Evolutionary conservation across 2,113 vertebrate genomes (phyloP).

Genomic region (Prunella himalayana): DNA sequence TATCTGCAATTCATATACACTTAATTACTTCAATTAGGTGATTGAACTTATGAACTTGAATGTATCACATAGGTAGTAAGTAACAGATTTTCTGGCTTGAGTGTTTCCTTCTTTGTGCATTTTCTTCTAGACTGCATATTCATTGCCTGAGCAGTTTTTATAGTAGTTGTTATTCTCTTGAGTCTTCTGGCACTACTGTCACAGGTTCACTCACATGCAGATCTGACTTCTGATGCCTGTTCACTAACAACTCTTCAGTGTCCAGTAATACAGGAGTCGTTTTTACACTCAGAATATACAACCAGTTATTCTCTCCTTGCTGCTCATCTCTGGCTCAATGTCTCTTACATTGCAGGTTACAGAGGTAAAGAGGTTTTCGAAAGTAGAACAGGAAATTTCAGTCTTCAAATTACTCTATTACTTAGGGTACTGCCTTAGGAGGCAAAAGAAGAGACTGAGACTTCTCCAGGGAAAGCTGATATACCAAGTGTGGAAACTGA

Average conservation of each 20-base stretch:
- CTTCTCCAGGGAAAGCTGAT: neutral
- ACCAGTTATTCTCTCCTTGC: neutral
- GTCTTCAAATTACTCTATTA: neutral
- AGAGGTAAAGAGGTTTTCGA: neutral
- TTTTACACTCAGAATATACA: neutral
- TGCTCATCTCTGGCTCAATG: neutral
- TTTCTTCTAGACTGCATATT: neutral
- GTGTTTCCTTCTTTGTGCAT: neutral
- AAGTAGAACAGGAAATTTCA: neutral
- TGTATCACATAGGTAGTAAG: neutral
- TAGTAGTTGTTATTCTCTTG: neutral
- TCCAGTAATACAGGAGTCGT: neutral
- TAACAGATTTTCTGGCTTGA: neutral
- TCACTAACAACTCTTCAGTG: neutral
- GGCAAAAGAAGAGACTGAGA: neutral
- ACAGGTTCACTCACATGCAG: neutral
- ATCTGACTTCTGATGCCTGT: neutral
- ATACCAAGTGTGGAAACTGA: neutral
- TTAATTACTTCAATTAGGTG: neutral
- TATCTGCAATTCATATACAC: neutral
- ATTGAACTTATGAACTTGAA: neutral
- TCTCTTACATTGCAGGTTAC: rapidly evolving
- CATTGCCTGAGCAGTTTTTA: neutral
- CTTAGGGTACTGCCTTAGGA: neutral
- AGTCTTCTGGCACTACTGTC: neutral